Percentiles rank a stretch among this genome's conserved stretches.
Evolutionary conservation across 2,113 vertebrate species (phyloP).

Genomic region (Centropus bengalensis): DNA sequence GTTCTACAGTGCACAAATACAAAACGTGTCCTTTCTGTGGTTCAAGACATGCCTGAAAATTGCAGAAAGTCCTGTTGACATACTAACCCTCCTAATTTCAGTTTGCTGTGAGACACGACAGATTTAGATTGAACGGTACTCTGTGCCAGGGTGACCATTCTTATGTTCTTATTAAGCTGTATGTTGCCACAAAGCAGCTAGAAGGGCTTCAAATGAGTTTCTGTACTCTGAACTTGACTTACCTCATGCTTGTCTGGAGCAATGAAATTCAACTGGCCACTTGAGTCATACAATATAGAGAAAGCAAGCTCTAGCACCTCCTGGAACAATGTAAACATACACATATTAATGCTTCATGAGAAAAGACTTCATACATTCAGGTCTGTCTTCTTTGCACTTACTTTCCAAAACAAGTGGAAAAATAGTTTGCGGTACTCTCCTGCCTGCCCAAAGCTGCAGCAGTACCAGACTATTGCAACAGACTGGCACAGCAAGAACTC

Average conservation of each 20-base stretch:
- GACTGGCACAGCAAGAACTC: background rate
- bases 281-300: slow-evolving; percentile 96
- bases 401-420: background rate
- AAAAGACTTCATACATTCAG: background rate
- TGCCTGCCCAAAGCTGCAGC: background rate
- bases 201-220: background rate
- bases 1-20: background rate
- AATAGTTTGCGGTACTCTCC: background rate
- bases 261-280: slow-evolving; percentile 97
- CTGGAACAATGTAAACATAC: slow-evolving; percentile 73
- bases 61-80: background rate
- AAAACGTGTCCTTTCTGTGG: background rate
- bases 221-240: slow-evolving; percentile 51
- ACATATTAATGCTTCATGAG: background rate
- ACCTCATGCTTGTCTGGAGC: slow-evolving; percentile 99
- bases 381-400: background rate
- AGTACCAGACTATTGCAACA: background rate
- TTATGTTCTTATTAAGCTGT: background rate
- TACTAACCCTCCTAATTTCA: background rate
- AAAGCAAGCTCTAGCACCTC: slow-evolving; percentile 98
- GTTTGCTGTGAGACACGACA: background rate
- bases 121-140: background rate
- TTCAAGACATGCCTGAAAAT: background rate
- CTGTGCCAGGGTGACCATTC: background rate
- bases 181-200: background rate